These are phyloP conservation scores for Vulpes lagopus DNA, from an alignment of 2,113 vertebrate genomes.

Conservation along the genomic window DNA sequence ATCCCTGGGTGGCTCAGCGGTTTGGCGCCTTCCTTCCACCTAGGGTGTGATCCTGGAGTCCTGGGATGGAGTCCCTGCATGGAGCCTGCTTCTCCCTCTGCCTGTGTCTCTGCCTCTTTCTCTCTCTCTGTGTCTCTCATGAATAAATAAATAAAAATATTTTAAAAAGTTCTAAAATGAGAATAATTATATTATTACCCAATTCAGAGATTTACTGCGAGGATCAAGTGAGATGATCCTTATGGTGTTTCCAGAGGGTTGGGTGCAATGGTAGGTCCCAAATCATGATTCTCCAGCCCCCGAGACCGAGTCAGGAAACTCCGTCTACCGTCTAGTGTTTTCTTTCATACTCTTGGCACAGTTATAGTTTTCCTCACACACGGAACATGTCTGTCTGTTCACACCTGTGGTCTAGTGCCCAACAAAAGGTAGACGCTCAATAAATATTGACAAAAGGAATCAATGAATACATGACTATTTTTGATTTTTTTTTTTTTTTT, in stretches of 20 bases:
- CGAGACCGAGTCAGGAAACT: neutral
- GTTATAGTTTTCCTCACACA: neutral
- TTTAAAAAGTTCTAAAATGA: neutral
- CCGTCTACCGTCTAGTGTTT: fast-evolving
- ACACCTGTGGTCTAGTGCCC: neutral
- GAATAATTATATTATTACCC: neutral
- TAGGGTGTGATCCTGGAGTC: too few relatives aligned
- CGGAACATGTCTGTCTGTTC: neutral
- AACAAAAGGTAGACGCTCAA: neutral
- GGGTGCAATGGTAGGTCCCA: neutral
- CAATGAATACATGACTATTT: slow-evolving; percentile 10
- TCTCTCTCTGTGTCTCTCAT: too few relatives aligned
- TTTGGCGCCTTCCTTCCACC: too few relatives aligned
- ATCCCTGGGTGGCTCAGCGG: too few relatives aligned
- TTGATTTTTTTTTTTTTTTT: neutral
- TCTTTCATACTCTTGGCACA: neutral
- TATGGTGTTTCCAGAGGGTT: neutral
- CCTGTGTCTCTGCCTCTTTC: too few relatives aligned
- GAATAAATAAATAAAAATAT: too few relatives aligned
- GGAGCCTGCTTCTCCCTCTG: too few relatives aligned
- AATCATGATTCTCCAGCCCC: neutral
- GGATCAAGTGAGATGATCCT: neutral
- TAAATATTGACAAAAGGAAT: slow-evolving; percentile 28
- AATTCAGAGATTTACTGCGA: neutral
- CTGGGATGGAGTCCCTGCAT: too few relatives aligned